Evolutionary conservation across 2,797 vertebrate species (phyloP).

Genomic region (Argyrosomus regius): DNA sequence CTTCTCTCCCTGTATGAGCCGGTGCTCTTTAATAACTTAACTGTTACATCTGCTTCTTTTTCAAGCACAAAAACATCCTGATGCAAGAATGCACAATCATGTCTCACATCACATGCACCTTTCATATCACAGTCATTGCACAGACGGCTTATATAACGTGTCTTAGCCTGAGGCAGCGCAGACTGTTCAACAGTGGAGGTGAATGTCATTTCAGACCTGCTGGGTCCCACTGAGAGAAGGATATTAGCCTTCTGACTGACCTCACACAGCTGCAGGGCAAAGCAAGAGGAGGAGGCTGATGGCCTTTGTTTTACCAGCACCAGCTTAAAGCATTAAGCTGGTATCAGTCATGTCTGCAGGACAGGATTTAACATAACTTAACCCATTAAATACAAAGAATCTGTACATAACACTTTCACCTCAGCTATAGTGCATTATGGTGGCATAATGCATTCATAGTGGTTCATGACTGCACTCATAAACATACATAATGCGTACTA

Average conservation of each 20-base stretch:
- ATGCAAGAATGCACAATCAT: background rate
- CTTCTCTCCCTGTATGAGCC: no score
- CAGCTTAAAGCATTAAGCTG: conserved; percentile 3
- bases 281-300: background rate
- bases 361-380: background rate
- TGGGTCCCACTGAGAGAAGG: conserved; percentile 1
- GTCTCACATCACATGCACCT: conserved; percentile 9
- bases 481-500: no score
- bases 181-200: conserved; percentile 11
- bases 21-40: background rate
- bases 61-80: background rate
- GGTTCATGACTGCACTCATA: no score
- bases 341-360: background rate
- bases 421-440: no score
- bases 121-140: background rate
- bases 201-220: conserved; percentile 12
- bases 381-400: conserved; percentile 1
- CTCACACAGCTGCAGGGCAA: conserved; percentile 16
- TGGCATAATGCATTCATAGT: no score
- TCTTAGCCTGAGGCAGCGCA: background rate
- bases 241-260: conserved; percentile 23
- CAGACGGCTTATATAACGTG: background rate
- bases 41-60: background rate
- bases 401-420: background rate
- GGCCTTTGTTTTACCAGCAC: background rate